Evolutionary conservation across 2,888 invertebrate species (phyloP).

Genomic region (Eupeodes latifasciatus): DNA sequence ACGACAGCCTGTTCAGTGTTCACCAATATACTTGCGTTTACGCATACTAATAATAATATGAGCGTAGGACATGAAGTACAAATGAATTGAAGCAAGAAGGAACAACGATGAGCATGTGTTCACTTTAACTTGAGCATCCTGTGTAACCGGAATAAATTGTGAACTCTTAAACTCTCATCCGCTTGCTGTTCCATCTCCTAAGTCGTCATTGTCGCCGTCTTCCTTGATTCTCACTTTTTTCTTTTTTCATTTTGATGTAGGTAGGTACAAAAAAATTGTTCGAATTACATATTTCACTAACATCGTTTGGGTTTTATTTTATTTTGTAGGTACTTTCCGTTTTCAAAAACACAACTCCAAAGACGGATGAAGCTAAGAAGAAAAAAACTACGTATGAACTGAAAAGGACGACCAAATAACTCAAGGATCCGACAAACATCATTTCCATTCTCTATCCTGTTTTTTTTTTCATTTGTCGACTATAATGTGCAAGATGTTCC

Average conservation of each 20-base stretch:
- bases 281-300: constrained; percentile 66
- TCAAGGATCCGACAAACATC: constrained; percentile 47
- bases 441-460: constrained; percentile 19
- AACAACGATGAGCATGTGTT: constrained; percentile 69
- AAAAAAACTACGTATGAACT: not conserved
- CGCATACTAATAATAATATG: constrained; percentile 5
- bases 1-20: constrained; percentile 32
- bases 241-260: constrained; percentile 11
- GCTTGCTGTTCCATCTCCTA: constrained; percentile 33
- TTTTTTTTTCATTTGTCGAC: not conserved
- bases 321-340: constrained; percentile 23
- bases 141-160: constrained; percentile 76
- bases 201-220: constrained; percentile 17
- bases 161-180: constrained; percentile 74
- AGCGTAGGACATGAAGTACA: not conserved
- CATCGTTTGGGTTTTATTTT: constrained; percentile 5
- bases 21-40: constrained; percentile 21
- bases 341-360: constrained; percentile 33
- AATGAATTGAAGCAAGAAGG: constrained; percentile 28
- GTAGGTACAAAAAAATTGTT: constrained; percentile 50
- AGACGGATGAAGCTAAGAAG: not conserved
- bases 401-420: constrained; percentile 46
- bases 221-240: constrained; percentile 4
- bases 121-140: constrained; percentile 75
- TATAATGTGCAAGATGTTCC: constrained; percentile 52